Evolutionary conservation across 1,140 invertebrate genomes (phyloP).

Genomic region (Popillia japonica): DNA sequence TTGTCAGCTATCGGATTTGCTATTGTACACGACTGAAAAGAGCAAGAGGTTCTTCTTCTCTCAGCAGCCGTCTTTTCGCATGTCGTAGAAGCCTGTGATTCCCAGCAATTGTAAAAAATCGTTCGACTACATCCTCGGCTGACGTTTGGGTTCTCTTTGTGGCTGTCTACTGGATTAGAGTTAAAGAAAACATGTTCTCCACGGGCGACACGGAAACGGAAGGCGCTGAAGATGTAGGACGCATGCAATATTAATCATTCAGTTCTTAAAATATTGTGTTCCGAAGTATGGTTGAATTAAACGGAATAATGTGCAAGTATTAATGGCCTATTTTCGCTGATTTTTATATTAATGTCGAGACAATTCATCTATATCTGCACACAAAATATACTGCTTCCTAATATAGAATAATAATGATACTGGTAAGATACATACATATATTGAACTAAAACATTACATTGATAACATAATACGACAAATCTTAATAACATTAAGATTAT

Average conservation of each 20-base stretch:
- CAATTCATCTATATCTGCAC: no score
- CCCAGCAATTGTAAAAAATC: neutral
- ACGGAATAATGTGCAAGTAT: neutral
- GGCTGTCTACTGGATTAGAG: neutral
- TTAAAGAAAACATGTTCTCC: neutral
- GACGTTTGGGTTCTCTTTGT: slow-evolving; percentile 7
- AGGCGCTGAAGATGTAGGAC: neutral
- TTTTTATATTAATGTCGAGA: no score
- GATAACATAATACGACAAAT: no score
- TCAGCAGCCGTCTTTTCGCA: neutral
- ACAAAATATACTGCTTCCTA: no score
- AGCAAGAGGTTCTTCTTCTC: neutral
- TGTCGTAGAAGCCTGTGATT: slow-evolving; percentile 1
- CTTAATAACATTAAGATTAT: no score
- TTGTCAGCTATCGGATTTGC: neutral
- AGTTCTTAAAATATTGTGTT: neutral
- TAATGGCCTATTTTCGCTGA: no score
- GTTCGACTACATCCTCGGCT: neutral
- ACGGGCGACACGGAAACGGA: neutral
- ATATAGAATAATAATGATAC: no score
- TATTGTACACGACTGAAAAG: neutral
- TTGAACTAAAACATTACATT: no score
- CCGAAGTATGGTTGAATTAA: neutral
- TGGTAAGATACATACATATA: no score
- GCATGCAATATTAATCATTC: neutral